A percentile compares a stretch with the other conserved stretches of the same genome.
Evolutionary conservation across 2,888 invertebrate species (phyloP).

Genomic region (Odiellus spinosus): DNA sequence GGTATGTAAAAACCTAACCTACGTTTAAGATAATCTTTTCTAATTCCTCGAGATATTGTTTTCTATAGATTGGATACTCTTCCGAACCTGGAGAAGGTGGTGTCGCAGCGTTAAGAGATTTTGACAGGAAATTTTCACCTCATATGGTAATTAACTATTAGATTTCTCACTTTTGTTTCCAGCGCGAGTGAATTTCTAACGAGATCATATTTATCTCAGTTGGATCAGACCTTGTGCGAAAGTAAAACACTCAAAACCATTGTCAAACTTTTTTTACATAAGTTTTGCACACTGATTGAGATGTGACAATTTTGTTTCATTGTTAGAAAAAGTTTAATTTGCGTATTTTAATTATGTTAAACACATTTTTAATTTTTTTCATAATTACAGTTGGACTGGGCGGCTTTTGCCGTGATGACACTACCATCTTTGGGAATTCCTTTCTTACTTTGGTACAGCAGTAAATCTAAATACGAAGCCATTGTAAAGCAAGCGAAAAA

Average conservation of each 20-base stretch:
- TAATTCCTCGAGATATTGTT: constrained; percentile 11
- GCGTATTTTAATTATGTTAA: too few species aligned
- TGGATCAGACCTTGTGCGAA: background rate
- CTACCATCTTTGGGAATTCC: constrained; percentile 87
- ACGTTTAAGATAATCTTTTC: too few species aligned
- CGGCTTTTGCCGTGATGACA: constrained; percentile 91
- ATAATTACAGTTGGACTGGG: constrained; percentile 61
- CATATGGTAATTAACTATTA: constrained; percentile 49
- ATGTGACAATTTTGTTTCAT: too few species aligned
- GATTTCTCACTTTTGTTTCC: too few species aligned
- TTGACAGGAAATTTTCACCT: constrained; percentile 89
- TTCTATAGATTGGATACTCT: constrained; percentile 52
- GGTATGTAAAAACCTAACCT: too few species aligned
- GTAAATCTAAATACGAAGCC: constrained; percentile 85
- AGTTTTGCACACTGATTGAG: too few species aligned
- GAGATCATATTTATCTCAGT: background rate
- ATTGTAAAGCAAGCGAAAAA: constrained; percentile 28
- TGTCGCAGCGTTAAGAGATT: constrained; percentile 79
- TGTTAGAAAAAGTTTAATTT: too few species aligned
- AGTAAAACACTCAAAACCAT: too few species aligned
- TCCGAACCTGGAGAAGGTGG: constrained; percentile 93
- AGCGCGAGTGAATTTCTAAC: background rate
- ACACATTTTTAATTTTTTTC: constrained; percentile 9
- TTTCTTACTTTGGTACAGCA: constrained; percentile 81
- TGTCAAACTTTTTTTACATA: too few species aligned